Conservation (phyloP, 2,888 invertebrate genomes). For the Heliconius charithonia region DNA sequence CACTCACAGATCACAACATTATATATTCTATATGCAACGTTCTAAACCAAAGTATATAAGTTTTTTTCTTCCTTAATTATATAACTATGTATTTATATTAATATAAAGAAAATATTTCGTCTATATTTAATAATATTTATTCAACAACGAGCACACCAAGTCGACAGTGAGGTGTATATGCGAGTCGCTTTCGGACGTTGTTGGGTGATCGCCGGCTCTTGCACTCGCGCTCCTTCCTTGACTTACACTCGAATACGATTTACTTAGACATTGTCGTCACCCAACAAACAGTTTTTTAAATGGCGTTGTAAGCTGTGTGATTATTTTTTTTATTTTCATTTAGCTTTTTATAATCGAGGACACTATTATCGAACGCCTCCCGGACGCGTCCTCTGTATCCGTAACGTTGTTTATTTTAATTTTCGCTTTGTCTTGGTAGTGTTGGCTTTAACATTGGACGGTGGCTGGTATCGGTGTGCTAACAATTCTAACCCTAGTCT, state of each 20-base stretch:
- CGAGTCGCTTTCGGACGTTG: constrained; percentile 69
- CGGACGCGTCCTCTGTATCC: constrained; percentile 81
- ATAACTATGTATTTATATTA: neutral
- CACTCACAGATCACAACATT: neutral
- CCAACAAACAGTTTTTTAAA: constrained; percentile 79
- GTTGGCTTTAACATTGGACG: constrained; percentile 80
- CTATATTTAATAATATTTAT: neutral
- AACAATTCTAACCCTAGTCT: constrained; percentile 77
- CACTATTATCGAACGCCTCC: constrained; percentile 73
- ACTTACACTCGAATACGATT: constrained; percentile 46
- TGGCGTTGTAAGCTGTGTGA: constrained; percentile 81
- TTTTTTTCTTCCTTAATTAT: neutral
- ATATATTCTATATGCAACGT: neutral
- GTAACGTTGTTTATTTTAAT: constrained; percentile 80
- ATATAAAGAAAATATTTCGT: neutral
- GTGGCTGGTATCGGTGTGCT: constrained; percentile 80
- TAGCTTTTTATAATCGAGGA: constrained; percentile 66
- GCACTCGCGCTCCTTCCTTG: constrained; percentile 68
- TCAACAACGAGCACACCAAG: constrained; percentile 7
- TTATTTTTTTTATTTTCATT: constrained; percentile 72
- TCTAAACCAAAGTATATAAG: neutral
- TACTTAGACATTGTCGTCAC: constrained; percentile 61
- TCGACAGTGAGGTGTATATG: constrained; percentile 63
- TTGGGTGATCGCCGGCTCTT: constrained; percentile 77
- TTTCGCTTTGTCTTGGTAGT: constrained; percentile 82